Conservation (phyloP, 2,113 vertebrate species). For the Paedocypris sp. region DNA sequence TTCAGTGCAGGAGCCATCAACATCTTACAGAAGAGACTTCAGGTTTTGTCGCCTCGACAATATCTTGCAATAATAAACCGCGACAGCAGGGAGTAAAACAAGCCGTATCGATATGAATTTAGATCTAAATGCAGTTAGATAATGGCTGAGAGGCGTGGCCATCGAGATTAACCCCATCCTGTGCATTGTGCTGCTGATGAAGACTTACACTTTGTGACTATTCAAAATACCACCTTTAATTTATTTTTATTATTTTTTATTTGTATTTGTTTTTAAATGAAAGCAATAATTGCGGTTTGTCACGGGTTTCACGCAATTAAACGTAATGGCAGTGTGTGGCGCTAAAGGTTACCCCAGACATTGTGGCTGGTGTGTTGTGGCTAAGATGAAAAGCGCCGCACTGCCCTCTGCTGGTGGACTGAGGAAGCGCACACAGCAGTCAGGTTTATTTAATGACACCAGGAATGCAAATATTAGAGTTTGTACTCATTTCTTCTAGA, state of each 20-base stretch:
- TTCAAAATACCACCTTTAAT: slow-evolving; percentile 35
- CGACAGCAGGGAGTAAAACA: slow-evolving; percentile 1
- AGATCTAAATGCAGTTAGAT: slow-evolving; percentile 27
- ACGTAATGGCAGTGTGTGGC: slow-evolving; percentile 36
- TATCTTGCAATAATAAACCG: not conserved
- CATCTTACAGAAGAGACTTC: too few relatives aligned
- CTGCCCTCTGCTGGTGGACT: slow-evolving; percentile 49
- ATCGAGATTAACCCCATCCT: slow-evolving; percentile 29
- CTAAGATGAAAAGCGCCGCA: slow-evolving; percentile 7
- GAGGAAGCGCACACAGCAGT: slow-evolving; percentile 24
- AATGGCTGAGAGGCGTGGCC: not conserved
- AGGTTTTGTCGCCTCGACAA: too few relatives aligned
- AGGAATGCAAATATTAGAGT: too few relatives aligned
- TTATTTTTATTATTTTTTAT: too few relatives aligned
- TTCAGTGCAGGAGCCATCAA: too few relatives aligned
- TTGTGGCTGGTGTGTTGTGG: not conserved
- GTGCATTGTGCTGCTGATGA: slow-evolving; percentile 31
- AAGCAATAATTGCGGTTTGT: not conserved
- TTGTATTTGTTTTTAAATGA: slow-evolving; percentile 25
- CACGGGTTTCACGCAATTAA: slow-evolving; percentile 30
- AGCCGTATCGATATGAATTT: slow-evolving; percentile 32
- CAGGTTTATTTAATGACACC: not conserved
- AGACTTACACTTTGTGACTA: slow-evolving; percentile 41
- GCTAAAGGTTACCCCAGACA: slow-evolving; percentile 28
- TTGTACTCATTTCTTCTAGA: too few relatives aligned